A percentile compares a stretch with the other conserved stretches of the same genome.
Evolutionary conservation across 2,113 vertebrate species (phyloP).

Genomic region (Melanostigma gelatinosum): DNA sequence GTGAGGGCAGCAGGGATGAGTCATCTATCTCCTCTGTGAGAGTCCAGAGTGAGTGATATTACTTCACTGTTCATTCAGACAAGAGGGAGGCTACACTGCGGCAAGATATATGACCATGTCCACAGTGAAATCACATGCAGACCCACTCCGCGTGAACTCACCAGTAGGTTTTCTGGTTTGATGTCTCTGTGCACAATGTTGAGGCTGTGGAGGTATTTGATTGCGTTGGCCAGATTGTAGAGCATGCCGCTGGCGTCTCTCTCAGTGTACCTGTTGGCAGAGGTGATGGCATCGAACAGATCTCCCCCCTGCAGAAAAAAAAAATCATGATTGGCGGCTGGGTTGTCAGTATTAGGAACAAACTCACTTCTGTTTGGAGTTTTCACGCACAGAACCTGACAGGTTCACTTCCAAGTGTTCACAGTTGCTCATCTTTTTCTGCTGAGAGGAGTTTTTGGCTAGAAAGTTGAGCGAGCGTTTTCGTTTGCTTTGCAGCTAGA

Average conservation of each 20-base stretch:
- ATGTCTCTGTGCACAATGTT: slow-evolving; percentile 99
- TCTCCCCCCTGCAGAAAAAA: slow-evolving; percentile 90
- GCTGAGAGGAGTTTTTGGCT: slow-evolving; percentile 5
- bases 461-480: slow-evolving; percentile 16
- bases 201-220: slow-evolving; percentile 98
- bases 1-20: slow-evolving; percentile 64
- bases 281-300: slow-evolving; percentile 98
- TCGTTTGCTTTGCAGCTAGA: slow-evolving; percentile 40
- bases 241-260: slow-evolving; percentile 98
- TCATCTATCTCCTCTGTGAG: slow-evolving; percentile 49
- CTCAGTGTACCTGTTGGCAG: slow-evolving; percentile 97
- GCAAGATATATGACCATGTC: slow-evolving; percentile 15
- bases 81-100: slow-evolving; percentile 3
- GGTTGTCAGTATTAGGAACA: slow-evolving; percentile 7
- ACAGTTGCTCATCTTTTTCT: slow-evolving; percentile 34
- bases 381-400: slow-evolving; percentile 22
- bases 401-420: slow-evolving; percentile 15
- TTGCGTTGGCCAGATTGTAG: slow-evolving; percentile 96
- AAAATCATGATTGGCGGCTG: not conserved
- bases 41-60: slow-evolving; percentile 44
- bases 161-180: slow-evolving; percentile 98
- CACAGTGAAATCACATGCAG: not conserved
- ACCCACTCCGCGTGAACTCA: slow-evolving; percentile 75
- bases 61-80: slow-evolving; percentile 60
- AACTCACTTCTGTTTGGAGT: not conserved